Base-by-base conservation (phyloP, 2,888 invertebrate species). In the Nomada ferruginata region DNA sequence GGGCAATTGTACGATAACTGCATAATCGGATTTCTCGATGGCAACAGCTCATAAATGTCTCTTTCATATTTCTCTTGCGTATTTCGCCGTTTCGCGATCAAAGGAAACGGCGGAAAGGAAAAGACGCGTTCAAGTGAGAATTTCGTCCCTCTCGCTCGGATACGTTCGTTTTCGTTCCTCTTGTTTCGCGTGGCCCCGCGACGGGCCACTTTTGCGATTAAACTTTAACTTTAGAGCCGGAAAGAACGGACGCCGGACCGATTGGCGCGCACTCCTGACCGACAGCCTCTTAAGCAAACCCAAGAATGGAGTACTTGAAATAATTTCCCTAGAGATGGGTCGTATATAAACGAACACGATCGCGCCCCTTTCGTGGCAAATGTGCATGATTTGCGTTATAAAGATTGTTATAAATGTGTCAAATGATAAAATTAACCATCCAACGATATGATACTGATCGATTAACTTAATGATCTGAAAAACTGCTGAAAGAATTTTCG, bases 201-300 rank as follows among this genome's bases (percentile, higher is more conserved):
- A 79, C 74, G 76, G 87, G 74, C 87, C 85, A 87, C 84, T 87
- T 87, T 79, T 81, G 74, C 84, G 85, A 87, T 87, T 85, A 85
- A 79, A 79, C 68, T 87, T 85, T 85, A 79, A 87, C 77, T 85
- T 73, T 26, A 55, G 15, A 15, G 47, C 10, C 59, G 20, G 70
- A 68, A 60, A 78, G 75, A 64, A 70, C 66, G 77, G 64, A 69
- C 80, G 71, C 63, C 60, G 74, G 36, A 20, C 60, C 73, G 76
- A 61, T 66, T 59, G 50, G 64, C 44, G 66, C 55, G 63, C 70
- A 59, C 78, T 60, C 36, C 79, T 74, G 78, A 73, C 57, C 72
- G 83, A 78, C 85, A 80, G 79, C 69, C 78, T 79, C 77, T 83
- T 70, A 80, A 85, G 78, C 73, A 76, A 76, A 76, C n/a, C 50